Evolutionary conservation across 2,113 vertebrate species (phyloP).

Genomic region (Poicephalus meyeri): DNA sequence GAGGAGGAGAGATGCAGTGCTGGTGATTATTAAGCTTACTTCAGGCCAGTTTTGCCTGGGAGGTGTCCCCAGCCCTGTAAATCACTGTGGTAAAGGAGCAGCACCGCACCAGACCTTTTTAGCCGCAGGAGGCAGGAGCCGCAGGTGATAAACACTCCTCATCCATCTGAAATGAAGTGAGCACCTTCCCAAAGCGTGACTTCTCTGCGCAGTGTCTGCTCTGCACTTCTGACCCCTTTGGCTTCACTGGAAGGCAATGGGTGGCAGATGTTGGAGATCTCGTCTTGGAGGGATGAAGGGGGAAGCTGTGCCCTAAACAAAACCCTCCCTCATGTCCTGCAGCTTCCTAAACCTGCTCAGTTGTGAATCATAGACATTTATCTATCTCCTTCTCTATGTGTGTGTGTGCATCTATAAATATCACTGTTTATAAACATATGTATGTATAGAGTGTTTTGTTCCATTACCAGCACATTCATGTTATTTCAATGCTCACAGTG

Average conservation of each 20-base stretch:
- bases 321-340: background rate
- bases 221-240: background rate
- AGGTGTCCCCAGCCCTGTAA: background rate
- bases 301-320: conserved; percentile 17
- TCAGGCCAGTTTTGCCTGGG: background rate
- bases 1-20: background rate
- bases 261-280: conserved; percentile 20
- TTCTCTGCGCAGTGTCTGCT: background rate
- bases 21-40: background rate
- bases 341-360: conserved; percentile 18
- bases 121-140: background rate
- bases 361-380: background rate
- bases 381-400: background rate
- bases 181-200: background rate
- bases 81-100: background rate
- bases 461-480: accelerated
- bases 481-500: background rate
- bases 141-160: background rate
- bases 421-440: background rate
- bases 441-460: background rate
- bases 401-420: background rate
- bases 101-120: background rate
- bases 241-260: background rate
- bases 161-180: background rate
- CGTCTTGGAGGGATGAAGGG: background rate